phyloP scores from a whole-genome alignment of 2,113 vertebrate genomes.

The Sinocyclocheilus maitianheensis region DNA sequence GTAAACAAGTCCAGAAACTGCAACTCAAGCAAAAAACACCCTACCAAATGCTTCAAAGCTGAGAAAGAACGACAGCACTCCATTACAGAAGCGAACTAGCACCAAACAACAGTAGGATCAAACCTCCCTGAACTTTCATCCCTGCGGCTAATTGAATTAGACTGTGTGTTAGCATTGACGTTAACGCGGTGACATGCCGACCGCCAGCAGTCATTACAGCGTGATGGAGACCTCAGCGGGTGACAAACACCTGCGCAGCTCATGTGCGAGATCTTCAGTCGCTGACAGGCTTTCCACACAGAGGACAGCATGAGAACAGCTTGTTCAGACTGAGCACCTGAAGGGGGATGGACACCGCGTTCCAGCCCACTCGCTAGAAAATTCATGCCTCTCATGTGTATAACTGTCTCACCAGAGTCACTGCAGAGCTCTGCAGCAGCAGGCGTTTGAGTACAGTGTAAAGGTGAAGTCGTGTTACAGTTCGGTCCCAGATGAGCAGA shows the following conservation, averaged over 20 bases:
- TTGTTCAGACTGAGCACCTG: neutral
- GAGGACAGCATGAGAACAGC: slow-evolving; percentile 14
- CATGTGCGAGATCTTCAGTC: neutral
- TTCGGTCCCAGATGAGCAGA: neutral
- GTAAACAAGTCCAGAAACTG: neutral
- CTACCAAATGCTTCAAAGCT: neutral
- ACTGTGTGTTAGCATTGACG: slow-evolving; percentile 35
- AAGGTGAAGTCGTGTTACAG: neutral
- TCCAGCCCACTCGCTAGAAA: neutral
- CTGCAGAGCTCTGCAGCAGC: neutral
- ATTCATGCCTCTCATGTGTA: slow-evolving; percentile 9
- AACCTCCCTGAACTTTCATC: neutral
- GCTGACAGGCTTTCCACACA: neutral
- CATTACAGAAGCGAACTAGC: neutral
- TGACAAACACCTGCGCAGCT: slow-evolving; percentile 10
- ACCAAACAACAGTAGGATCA: neutral
- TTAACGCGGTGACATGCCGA: slow-evolving; percentile 17
- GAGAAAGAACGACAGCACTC: neutral
- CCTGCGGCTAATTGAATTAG: slow-evolving; percentile 52
- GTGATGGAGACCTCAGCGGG: neutral
- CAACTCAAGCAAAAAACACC: neutral
- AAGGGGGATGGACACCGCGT: neutral
- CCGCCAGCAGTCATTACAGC: slow-evolving; percentile 14
- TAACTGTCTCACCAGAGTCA: neutral
- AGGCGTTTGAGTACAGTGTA: neutral